These are phyloP conservation scores for Bombus balteatus DNA, from an alignment of 1,140 invertebrate species.

Conservation along the genomic window DNA sequence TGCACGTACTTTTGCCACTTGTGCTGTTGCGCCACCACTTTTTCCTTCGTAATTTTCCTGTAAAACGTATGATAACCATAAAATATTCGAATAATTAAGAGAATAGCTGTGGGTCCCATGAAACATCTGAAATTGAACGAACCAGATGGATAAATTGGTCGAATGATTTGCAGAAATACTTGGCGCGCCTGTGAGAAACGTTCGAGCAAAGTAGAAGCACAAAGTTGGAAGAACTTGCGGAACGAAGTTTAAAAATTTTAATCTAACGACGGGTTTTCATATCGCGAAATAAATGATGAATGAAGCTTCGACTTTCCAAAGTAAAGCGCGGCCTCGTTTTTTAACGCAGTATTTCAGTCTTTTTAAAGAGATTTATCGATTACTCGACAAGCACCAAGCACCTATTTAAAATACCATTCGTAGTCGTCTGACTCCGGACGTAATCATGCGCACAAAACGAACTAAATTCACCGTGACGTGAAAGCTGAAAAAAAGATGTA, in stretches of 20 bases:
- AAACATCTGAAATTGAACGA: neutral
- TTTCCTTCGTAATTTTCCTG: neutral
- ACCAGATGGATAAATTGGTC: neutral
- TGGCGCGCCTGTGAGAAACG: neutral
- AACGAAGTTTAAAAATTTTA: neutral
- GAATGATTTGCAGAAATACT: neutral
- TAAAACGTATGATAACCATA: neutral
- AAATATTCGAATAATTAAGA: neutral
- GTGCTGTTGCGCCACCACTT: too few relatives aligned
- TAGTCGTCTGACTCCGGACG: neutral
- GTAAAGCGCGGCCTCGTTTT: neutral
- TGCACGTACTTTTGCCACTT: too few relatives aligned
- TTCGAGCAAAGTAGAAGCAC: neutral
- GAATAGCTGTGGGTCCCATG: fast-evolving
- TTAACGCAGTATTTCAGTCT: neutral
- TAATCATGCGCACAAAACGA: neutral
- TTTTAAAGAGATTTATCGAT: neutral
- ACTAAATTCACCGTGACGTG: neutral
- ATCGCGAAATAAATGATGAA: neutral
- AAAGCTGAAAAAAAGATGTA: too few relatives aligned
- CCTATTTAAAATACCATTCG: neutral
- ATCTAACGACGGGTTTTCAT: neutral
- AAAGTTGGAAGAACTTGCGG: neutral
- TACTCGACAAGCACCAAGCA: neutral
- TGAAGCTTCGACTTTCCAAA: neutral